phyloP scores from a whole-genome alignment of 2,888 invertebrate genomes.

The Torymus tubicola region DNA sequence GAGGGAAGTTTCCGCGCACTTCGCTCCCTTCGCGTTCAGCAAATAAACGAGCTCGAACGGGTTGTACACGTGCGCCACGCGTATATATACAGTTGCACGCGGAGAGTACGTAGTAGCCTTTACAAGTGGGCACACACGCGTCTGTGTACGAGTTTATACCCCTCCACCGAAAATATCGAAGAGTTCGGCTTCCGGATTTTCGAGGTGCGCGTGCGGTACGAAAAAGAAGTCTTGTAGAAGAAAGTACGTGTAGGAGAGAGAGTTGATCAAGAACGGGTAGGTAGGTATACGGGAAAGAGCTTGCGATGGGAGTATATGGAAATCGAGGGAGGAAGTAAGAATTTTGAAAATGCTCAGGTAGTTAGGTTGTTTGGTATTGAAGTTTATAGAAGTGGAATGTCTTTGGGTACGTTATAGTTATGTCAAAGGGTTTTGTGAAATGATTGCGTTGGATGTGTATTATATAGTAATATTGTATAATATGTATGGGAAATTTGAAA shows the following conservation, averaged over 20 bases:
- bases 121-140: not conserved
- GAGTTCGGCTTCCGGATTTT: slow-evolving; percentile 11
- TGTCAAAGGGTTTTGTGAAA: too few relatives aligned
- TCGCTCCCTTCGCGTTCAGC: not conserved
- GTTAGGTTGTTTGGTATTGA: too few relatives aligned
- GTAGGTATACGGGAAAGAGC: not conserved
- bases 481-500: too few relatives aligned
- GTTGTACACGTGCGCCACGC: not conserved
- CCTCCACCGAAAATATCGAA: not conserved
- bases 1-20: slow-evolving; percentile 55
- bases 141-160: slow-evolving; percentile 5
- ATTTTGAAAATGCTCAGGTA: too few relatives aligned
- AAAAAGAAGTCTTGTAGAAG: not conserved
- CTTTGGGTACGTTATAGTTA: too few relatives aligned
- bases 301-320: too few relatives aligned
- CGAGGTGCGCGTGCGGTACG: not conserved
- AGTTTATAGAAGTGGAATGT: too few relatives aligned
- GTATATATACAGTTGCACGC: not conserved
- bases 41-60: slow-evolving; percentile 35
- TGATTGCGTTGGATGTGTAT: too few relatives aligned
- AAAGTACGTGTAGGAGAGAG: not conserved
- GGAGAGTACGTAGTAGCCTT: slow-evolving; percentile 10
- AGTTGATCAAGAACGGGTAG: not conserved
- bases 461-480: too few relatives aligned
- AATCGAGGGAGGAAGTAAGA: too few relatives aligned